Conservation (phyloP, 2,888 invertebrate genomes). For the Acleris cristana region DNA sequence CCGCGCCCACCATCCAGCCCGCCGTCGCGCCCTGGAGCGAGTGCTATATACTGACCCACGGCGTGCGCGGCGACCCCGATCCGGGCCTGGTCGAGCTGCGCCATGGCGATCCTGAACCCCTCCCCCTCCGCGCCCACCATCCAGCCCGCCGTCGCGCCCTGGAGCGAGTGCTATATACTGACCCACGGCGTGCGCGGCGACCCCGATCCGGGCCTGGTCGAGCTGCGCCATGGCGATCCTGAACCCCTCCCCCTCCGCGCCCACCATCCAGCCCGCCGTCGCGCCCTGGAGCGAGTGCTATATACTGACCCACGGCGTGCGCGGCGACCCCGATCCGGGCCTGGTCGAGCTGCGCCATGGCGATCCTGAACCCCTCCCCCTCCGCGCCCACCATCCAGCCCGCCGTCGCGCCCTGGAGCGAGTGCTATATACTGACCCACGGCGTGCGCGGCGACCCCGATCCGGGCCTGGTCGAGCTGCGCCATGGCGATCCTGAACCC, state of each 20-base stretch:
- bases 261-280: slow-evolving; percentile 78
- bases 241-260: slow-evolving; percentile 87
- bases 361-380: slow-evolving; percentile 89
- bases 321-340: slow-evolving; percentile 90
- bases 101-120: slow-evolving; percentile 90
- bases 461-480: slow-evolving; percentile 87
- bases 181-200: slow-evolving; percentile 90
- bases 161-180: slow-evolving; percentile 66
- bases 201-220: slow-evolving; percentile 89
- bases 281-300: slow-evolving; percentile 81
- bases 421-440: slow-evolving; percentile 75
- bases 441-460: slow-evolving; percentile 90
- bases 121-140: slow-evolving; percentile 82
- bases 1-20: slow-evolving; percentile 76
- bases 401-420: slow-evolving; percentile 85
- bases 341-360: slow-evolving; percentile 88
- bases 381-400: slow-evolving; percentile 76
- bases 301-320: slow-evolving; percentile 86
- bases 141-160: slow-evolving; percentile 83
- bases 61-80: slow-evolving; percentile 91
- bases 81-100: slow-evolving; percentile 86
- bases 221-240: slow-evolving; percentile 88
- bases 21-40: slow-evolving; percentile 85
- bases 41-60: slow-evolving; percentile 75
- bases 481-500: slow-evolving; percentile 90